These are phyloP conservation scores for Podilymbus podiceps DNA, from an alignment of 2,113 vertebrate genomes.

Conservation along the genomic window DNA sequence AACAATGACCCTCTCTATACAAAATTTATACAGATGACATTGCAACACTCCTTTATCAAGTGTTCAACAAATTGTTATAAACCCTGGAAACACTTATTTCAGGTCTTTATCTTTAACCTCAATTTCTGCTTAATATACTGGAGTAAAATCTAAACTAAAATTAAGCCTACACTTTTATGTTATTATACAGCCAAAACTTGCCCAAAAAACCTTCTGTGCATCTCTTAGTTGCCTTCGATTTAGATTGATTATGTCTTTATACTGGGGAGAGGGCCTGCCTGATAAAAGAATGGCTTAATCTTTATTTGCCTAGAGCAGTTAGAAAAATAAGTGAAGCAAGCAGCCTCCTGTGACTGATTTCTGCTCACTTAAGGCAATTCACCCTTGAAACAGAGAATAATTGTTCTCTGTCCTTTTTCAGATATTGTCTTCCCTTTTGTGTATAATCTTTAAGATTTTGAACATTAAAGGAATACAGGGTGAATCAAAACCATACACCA, in stretches of 20 bases:
- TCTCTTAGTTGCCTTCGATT: conserved; percentile 49
- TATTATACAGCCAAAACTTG: background rate
- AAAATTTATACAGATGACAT: background rate
- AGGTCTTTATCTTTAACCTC: background rate
- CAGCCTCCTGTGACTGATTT: conserved; percentile 72
- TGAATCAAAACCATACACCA: background rate
- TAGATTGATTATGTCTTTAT: conserved; percentile 70
- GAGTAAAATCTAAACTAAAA: conserved; percentile 9
- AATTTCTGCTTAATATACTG: background rate
- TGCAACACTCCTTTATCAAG: background rate
- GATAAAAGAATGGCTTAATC: conserved; percentile 72
- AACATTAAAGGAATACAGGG: background rate
- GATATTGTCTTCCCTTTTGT: conserved; percentile 53
- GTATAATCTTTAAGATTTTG: conserved; percentile 24
- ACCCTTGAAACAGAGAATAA: conserved; percentile 68
- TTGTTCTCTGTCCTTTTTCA: conserved; percentile 47
- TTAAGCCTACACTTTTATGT: background rate
- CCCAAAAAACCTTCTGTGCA: background rate
- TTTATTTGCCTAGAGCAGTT: conserved; percentile 74
- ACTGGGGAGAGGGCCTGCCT: conserved; percentile 45
- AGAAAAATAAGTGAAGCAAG: conserved; percentile 73
- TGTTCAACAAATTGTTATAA: conserved; percentile 2
- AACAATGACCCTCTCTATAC: background rate
- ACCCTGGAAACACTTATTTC: background rate
- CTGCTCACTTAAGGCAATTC: conserved; percentile 66